Base-by-base conservation (phyloP, 1,140 invertebrate species). In the Drosophila subobscura region DNA sequence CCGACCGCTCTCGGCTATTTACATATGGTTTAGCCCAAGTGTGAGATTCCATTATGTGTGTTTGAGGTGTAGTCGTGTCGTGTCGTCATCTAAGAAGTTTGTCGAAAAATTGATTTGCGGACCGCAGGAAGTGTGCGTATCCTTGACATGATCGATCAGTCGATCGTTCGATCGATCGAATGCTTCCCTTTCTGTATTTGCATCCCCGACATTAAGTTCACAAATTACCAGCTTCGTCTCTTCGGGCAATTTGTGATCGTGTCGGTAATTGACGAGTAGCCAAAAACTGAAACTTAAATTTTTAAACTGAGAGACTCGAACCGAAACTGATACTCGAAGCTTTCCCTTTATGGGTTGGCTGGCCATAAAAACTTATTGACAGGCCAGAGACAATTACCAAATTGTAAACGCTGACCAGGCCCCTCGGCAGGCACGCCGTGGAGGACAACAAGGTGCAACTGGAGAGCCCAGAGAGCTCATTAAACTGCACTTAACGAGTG, bases 351-450 rank as follows among this genome's bases (percentile, higher is more conserved):
- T 54, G 65, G 33, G 33, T 3, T 5, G 40, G 49, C 20, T 57
- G 41, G 44, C 59, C 68, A 86, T 85, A 85, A 85, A 86, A 64
- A 85, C 77, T 80, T 85, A 85, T 85, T 85, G 80, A 85, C 80
- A 86, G 80, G 59, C 80, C 72, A 45, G 72, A 25, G 67, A 70
- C 72, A 80, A 86, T 85, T 85, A 84, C 80, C 73, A 79, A 85
- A 84, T 70, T 73, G 58, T 80, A 85, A 85, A 77, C 66, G 73
- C 60, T 80, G 81, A 58, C 57, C 59, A 53, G 47, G 56, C 60
- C 80, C 81, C 52, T 63, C 46, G 70, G 80, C 80, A 29, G 70
- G 45, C 81, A 85, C 80, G 80, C 77, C 76, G 64, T 56, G 65
- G 44, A 46, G 41, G 33, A 42, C 40, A 42, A 56, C 41, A 53